Conservation (phyloP, 2,113 vertebrate genomes). For the Ceyx melanurus region DNA sequence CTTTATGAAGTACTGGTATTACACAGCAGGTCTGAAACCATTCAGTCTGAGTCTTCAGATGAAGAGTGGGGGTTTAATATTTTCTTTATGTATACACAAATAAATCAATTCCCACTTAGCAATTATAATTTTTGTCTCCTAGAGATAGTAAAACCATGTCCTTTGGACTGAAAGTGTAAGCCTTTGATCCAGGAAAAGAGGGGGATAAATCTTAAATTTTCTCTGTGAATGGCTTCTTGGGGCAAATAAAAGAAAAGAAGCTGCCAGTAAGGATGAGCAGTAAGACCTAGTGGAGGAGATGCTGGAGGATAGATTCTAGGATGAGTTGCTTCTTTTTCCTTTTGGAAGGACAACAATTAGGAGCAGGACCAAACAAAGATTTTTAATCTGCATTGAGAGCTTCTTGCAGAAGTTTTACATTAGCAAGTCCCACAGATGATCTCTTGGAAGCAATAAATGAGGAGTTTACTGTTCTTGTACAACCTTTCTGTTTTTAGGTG, state of each 20-base stretch:
- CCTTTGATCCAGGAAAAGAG: background rate
- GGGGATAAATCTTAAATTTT: background rate
- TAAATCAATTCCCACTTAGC: background rate
- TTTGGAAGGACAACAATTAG: background rate
- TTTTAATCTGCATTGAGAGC: background rate
- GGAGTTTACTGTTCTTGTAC: background rate
- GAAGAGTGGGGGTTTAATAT: background rate
- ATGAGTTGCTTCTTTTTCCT: background rate
- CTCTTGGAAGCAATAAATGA: background rate
- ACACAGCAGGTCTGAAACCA: background rate
- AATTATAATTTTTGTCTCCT: background rate
- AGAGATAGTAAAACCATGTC: background rate
- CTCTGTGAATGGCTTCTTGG: background rate
- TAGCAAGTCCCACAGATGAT: background rate
- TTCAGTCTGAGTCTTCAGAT: background rate
- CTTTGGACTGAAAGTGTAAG: background rate
- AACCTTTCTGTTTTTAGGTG: constrained; percentile 74
- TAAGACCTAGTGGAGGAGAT: background rate
- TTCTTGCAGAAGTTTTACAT: background rate
- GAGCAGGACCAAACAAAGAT: background rate
- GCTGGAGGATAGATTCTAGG: background rate
- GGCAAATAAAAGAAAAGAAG: background rate
- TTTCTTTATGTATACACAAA: background rate
- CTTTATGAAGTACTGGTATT: background rate
- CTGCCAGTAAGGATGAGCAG: background rate